phyloP scores from a whole-genome alignment of 1,140 invertebrate genomes.

The Anoplophora glabripennis region DNA sequence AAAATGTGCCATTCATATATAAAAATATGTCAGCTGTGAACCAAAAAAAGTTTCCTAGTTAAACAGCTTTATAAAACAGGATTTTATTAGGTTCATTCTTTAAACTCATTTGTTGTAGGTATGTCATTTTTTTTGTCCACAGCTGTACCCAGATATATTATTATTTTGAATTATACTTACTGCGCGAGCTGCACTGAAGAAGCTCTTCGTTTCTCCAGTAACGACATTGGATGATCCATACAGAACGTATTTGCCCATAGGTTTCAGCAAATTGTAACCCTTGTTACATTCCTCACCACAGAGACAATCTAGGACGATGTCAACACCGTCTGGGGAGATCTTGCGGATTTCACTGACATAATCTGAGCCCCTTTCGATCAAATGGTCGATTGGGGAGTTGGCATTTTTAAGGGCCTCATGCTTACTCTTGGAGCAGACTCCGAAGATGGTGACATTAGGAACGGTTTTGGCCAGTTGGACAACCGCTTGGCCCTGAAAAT shows the following conservation, averaged over 20 bases:
- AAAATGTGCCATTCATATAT: no score
- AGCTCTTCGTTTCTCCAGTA: constrained; percentile 84
- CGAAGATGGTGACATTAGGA: constrained; percentile 78
- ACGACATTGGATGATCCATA: constrained; percentile 85
- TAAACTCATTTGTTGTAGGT: no score
- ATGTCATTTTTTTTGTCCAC: no score
- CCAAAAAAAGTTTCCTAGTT: no score
- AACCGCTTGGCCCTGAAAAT: constrained; percentile 75
- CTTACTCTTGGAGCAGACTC: constrained; percentile 80
- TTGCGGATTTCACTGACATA: constrained; percentile 82
- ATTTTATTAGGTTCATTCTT: no score
- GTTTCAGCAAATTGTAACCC: constrained; percentile 79
- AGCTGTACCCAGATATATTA: no score
- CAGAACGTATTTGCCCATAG: constrained; percentile 85
- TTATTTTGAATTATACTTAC: constrained; percentile 56
- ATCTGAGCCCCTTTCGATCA: constrained; percentile 73
- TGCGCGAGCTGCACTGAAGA: constrained; percentile 81
- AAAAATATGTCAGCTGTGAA: no score
- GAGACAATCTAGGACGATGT: constrained; percentile 83
- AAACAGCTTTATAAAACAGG: no score
- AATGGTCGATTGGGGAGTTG: constrained; percentile 68
- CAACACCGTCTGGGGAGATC: constrained; percentile 75
- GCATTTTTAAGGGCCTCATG: constrained; percentile 73
- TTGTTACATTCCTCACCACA: constrained; percentile 86
- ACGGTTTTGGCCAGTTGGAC: constrained; percentile 78